Base-by-base conservation (phyloP, 2,113 vertebrate genomes). In the Varanus salvator region DNA sequence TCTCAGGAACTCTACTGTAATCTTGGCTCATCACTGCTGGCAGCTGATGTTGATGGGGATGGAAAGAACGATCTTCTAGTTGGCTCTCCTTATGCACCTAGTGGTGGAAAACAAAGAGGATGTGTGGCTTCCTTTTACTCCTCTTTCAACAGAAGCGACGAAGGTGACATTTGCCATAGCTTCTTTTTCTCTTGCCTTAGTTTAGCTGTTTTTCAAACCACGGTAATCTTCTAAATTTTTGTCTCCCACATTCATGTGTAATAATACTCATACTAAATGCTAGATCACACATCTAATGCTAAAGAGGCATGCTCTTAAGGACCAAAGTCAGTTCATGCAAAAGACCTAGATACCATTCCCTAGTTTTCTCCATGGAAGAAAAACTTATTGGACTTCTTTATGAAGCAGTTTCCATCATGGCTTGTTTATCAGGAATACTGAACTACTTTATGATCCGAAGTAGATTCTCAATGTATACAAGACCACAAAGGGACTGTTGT, bases 21-120 rank as follows among this genome's bases (percentile, higher is more conserved):
- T 92, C 92, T 98, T 95, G 97, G 97, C 85, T 98, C 97, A 97
- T 96, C 96, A 2, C 97, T 98, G 34, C 69, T 97, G 94, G 96
- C 97, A 12, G 89, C 96, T 69, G 97, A 98, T 54, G 1, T 97
- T 91, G 95, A 97, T 68, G 95, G 89, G 9, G 96, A 98, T 80
- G 82, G 93, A 48, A 93, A 90, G 9, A 93, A 90, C 0, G 97
- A 98, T 84, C 95, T 98, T 82, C 91, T 98, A 80, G 95, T 96
- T 15, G 95, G 97, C 25, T 97, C 97, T 68, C 97, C 97, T 1
- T 98, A 97, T 31, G 97, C 97, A 31, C 95, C 97, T 0, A 94
- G 95, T 8, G 94, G 93, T 88, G 97, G 97, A 57, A 96, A 93
- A 88, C 97, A 98, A 93, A 96, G 93, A 94, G 97, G 97, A 85